These are phyloP conservation scores for Streptopelia turtur DNA, from an alignment of 2,797 vertebrate species.

Conservation along the genomic window DNA sequence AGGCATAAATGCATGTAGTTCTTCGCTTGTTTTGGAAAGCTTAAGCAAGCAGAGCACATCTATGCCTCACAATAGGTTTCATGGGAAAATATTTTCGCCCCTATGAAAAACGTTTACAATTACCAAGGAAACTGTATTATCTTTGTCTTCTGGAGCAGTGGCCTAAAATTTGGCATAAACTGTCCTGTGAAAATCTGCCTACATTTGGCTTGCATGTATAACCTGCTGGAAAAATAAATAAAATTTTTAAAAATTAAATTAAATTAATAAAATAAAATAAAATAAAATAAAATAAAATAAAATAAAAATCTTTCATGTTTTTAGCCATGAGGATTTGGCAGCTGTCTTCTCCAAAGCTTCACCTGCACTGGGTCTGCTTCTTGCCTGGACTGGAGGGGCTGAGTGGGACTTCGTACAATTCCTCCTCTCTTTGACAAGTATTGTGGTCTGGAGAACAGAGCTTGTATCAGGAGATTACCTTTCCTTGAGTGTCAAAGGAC, in stretches of 20 bases:
- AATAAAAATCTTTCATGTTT: background rate
- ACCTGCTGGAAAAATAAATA: background rate
- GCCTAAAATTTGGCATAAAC: background rate
- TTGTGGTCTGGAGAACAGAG: conserved; percentile 3
- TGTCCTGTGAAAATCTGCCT: background rate
- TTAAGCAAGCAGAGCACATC: background rate
- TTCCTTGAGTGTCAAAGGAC: conserved; percentile 29
- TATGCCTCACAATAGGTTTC: background rate
- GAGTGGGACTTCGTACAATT: background rate
- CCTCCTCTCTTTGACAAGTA: background rate
- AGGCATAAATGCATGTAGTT: background rate
- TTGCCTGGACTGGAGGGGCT: background rate
- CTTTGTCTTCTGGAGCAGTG: background rate
- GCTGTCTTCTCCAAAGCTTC: background rate
- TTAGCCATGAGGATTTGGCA: background rate
- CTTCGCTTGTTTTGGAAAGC: background rate
- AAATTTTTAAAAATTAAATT: no score
- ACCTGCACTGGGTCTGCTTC: background rate
- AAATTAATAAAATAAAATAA: no score
- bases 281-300: background rate
- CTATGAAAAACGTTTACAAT: background rate
- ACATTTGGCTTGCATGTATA: conserved; percentile 2
- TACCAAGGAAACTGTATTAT: conserved; percentile 4
- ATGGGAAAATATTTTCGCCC: background rate
- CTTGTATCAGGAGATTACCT: conserved; percentile 23